Conservation (phyloP, 2,113 vertebrate genomes). For the Zosterops pallidus region DNA sequence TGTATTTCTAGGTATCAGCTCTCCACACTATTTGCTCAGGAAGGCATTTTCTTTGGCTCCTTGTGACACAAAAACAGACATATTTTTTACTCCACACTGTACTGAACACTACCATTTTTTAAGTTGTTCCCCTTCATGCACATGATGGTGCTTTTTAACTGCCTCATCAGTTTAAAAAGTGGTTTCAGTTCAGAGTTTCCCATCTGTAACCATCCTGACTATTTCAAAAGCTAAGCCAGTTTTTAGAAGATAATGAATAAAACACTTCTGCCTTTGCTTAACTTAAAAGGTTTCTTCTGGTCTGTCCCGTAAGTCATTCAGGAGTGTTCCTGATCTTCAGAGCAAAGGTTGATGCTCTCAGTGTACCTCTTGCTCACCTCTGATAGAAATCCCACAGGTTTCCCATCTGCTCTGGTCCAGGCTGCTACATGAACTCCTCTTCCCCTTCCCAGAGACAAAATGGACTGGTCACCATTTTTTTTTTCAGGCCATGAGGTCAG, state of each 20-base stretch:
- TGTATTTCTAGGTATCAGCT: not conserved
- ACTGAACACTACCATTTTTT: not conserved
- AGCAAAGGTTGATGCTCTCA: not conserved
- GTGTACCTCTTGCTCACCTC: not conserved
- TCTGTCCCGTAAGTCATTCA: not conserved
- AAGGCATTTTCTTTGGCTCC: not conserved
- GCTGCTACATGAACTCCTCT: not conserved
- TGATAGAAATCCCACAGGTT: not conserved
- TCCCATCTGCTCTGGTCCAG: too few species aligned
- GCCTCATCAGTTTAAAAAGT: not conserved
- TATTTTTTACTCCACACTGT: not conserved
- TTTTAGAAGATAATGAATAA: not conserved
- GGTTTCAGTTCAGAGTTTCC: not conserved
- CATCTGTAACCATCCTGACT: not conserved
- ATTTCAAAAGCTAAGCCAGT: not conserved
- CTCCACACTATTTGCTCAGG: not conserved
- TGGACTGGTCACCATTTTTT: fast-evolving
- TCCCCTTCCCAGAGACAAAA: not conserved
- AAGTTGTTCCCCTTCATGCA: not conserved
- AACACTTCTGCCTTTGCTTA: not conserved
- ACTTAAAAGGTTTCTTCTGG: not conserved
- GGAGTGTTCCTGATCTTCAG: not conserved
- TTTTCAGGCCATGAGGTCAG: fast-evolving
- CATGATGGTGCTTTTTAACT: not conserved
- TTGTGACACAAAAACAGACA: not conserved